Conservation (phyloP, 2,797 vertebrate genomes). For the Nannoperca obscura region DNA sequence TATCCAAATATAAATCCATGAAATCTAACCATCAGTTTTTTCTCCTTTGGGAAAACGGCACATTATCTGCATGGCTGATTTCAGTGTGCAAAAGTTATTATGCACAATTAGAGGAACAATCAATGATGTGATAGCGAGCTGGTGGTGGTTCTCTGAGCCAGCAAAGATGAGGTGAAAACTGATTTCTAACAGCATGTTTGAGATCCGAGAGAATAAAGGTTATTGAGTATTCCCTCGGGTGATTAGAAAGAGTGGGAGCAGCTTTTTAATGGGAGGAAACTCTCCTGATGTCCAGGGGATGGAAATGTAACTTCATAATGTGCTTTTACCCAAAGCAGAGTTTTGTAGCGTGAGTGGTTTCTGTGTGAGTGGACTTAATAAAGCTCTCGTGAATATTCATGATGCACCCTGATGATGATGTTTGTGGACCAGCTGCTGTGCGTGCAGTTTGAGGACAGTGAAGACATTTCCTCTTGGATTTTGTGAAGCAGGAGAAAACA, state of each 20-base stretch:
- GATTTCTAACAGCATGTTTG: background rate
- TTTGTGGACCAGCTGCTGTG: background rate
- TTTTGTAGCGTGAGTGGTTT: background rate
- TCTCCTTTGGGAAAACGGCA: conserved; percentile 5
- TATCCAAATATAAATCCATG: conserved; percentile 5
- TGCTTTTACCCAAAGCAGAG: background rate
- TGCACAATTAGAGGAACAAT: background rate
- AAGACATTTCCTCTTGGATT: background rate
- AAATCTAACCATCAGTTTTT: conserved; percentile 12
- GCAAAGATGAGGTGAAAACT: background rate
- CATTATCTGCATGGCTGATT: conserved; percentile 29
- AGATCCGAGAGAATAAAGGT: background rate
- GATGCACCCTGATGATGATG: conserved; percentile 1
- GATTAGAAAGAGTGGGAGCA: background rate
- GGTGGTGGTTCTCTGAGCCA: background rate
- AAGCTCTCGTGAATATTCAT: conserved; percentile 25
- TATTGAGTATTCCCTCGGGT: background rate
- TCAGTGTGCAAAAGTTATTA: background rate
- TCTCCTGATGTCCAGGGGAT: conserved; percentile 11
- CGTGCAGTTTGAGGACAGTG: background rate
- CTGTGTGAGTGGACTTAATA: background rate
- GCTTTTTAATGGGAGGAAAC: conserved; percentile 13
- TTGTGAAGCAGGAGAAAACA: background rate
- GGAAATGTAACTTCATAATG: background rate
- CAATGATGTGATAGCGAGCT: background rate